These are phyloP conservation scores for Epinotia brunnichana DNA, from an alignment of 2,888 invertebrate species.

Conservation along the genomic window DNA sequence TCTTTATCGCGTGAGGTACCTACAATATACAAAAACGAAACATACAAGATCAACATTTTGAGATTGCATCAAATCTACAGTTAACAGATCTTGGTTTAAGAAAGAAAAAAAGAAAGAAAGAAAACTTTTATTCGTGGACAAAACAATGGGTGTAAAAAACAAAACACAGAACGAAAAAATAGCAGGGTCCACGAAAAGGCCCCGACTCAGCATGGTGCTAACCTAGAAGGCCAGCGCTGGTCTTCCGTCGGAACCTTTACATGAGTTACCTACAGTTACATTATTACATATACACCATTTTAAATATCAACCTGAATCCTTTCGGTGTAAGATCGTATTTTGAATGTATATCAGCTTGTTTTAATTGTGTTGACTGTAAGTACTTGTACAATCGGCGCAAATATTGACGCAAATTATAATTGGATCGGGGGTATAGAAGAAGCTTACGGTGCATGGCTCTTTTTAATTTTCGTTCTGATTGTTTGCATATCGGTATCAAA, in stretches of 20 bases:
- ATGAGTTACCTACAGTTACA: no score
- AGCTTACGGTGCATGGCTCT: conserved; percentile 55
- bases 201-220: no score
- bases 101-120: no score
- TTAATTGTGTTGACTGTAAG: conserved; percentile 43
- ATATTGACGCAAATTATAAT: conserved; percentile 73
- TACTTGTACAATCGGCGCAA: conserved; percentile 50
- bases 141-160: no score
- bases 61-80: conserved; percentile 28
- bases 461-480: conserved; percentile 51
- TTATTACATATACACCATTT: no score
- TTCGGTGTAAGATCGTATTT: conserved; percentile 7
- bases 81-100: conserved; percentile 9
- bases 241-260: no score
- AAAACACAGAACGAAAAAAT: no score
- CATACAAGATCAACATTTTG: conserved; percentile 13
- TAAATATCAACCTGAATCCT: conserved; percentile 1
- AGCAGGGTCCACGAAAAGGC: no score
- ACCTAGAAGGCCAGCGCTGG: no score
- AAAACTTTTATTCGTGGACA: no score
- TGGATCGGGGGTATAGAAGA: conserved; percentile 62
- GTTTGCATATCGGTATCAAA: conserved; percentile 19
- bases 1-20: background rate
- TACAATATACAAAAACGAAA: background rate
- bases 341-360: background rate